Base-by-base conservation (phyloP, 2,113 vertebrate species). In the Alouatta palliata region DNA sequence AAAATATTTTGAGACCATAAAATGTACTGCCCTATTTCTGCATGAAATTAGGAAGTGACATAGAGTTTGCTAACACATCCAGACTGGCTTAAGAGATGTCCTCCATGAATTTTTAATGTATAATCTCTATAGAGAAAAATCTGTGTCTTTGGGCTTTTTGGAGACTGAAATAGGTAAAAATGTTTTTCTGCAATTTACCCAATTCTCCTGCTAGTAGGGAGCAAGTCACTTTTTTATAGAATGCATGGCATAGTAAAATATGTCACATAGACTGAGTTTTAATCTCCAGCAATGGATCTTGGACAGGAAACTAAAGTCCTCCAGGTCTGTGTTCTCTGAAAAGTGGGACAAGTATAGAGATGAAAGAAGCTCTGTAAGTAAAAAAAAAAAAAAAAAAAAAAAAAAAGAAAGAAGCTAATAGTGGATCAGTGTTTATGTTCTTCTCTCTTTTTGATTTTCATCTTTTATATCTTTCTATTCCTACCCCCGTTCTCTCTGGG, bases 1-100 rank as follows among this genome's bases (percentile, higher is more conserved):
- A 84, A 94, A 96, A 45, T 91, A 75, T 80, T 91, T 90, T 43
- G 32, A 58, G 89, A 86, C 27, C 32, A 61, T 52, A 37, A 75
- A 75, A 61, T 47, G n/a, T 77, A 25, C 5, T 20, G 25, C 45
- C 30, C 8, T 83, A 49, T 25, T 90, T 93, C 20, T 87, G 43
- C 14, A 82, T 61, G 64, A 88, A 77, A 75, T 54, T 17, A 87
- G 8, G 3, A 64, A 87, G 40, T 47, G 47, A 61, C 47, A 11
- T 2, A 47, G 27, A 91, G 8, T 6, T n/a, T 81, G 56, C 70
- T 77, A 30, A 87, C 25, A 86, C 61, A 94, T 20, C 27, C 16
- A 61, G 19, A 43, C 25, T 47, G 16, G 23, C 10, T 87, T 91
- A 91, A 19, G 25, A 70, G 71, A 52, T 52, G 30, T 47, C 71